Evolutionary conservation across 2,797 vertebrate genomes (phyloP).

Genomic region (Artibeus lituratus): DNA sequence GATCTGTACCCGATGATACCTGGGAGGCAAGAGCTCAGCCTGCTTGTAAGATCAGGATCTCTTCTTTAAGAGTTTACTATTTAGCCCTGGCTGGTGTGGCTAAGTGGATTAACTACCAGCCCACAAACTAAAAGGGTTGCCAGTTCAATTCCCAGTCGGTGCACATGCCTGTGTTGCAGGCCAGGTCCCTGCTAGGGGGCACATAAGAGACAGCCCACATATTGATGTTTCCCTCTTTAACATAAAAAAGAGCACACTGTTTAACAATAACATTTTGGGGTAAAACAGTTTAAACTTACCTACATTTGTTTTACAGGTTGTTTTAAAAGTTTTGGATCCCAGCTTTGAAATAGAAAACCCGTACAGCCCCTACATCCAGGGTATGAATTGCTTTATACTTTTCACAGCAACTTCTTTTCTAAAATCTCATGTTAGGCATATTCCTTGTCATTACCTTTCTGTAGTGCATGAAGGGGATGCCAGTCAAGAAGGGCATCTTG

Average conservation of each 20-base stretch:
- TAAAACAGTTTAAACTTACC: background rate
- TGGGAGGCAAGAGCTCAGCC: background rate
- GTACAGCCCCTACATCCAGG: constrained; percentile 87
- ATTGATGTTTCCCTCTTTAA: too few relatives aligned
- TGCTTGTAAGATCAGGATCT: background rate
- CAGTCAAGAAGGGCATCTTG: background rate
- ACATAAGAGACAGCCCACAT: too few relatives aligned
- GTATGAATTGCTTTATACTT: constrained; percentile 77
- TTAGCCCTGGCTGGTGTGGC: background rate
- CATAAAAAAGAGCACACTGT: background rate
- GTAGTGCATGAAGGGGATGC: background rate
- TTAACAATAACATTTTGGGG: background rate
- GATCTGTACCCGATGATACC: background rate
- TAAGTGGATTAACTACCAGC: too few relatives aligned
- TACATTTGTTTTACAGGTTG: constrained; percentile 85
- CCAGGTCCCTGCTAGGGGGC: too few relatives aligned
- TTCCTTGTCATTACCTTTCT: background rate
- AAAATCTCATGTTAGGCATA: background rate
- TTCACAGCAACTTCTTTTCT: background rate
- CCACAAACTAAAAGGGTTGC: too few relatives aligned
- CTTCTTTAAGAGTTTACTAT: background rate
- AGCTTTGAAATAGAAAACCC: constrained; percentile 90
- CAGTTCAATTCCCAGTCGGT: too few relatives aligned
- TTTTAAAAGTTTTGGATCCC: constrained; percentile 94
- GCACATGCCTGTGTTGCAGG: too few relatives aligned